Percentiles rank a stretch among this genome's conserved stretches.
Conservation (phyloP, 2,797 vertebrate species). For the Falco novaeseelandiae region DNA sequence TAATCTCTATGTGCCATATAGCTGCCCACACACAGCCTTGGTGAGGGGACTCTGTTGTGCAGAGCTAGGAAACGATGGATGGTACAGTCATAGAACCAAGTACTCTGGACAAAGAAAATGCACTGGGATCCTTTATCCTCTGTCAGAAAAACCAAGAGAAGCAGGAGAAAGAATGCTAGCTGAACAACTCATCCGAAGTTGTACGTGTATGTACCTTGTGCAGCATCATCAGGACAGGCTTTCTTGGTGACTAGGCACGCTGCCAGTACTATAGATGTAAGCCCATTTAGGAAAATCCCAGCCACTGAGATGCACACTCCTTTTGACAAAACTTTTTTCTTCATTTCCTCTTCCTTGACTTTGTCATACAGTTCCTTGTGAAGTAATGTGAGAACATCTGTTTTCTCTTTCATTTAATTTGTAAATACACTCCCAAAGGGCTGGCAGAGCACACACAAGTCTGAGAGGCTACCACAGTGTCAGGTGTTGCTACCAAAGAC, state of each 20-base stretch:
- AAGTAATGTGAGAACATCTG: constrained; percentile 26
- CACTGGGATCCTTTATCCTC: background rate
- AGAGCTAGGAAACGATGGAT: background rate
- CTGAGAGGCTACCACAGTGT: background rate
- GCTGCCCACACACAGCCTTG: background rate
- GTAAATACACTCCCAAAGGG: background rate
- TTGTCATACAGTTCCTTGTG: background rate
- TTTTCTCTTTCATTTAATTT: constrained; percentile 16
- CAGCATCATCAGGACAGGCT: background rate
- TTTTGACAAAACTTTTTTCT: constrained; percentile 3
- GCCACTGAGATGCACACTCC: background rate
- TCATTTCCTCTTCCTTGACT: background rate
- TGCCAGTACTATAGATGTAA: background rate
- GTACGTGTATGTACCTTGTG: no score
- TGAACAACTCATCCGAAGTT: background rate
- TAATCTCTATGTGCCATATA: background rate
- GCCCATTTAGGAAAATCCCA: background rate
- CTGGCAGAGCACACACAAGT: background rate
- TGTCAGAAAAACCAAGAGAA: background rate
- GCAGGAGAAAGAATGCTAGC: background rate
- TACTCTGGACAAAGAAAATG: background rate
- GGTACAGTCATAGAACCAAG: background rate
- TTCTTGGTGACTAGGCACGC: background rate
- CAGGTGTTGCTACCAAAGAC: background rate
- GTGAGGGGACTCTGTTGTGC: background rate